Conservation (phyloP, 23 tunicate genomes). For the Corella eumyota region DNA sequence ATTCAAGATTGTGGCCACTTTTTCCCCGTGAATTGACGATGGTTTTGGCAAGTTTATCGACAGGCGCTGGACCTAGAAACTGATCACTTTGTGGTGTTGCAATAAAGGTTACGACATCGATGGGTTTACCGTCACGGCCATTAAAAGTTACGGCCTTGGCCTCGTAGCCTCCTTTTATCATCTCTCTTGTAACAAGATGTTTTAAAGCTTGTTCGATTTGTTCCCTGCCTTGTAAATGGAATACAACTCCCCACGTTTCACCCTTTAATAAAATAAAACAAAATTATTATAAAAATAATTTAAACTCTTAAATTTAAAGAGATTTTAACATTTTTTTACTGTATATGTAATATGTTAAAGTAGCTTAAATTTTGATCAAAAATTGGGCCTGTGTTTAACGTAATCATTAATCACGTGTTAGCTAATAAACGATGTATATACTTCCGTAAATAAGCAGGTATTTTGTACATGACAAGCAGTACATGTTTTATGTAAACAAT, state of each 20-base stretch:
- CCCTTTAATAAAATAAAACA: too few species aligned
- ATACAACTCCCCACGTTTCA: constrained; percentile 55
- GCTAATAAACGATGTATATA: too few species aligned
- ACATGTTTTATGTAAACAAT: too few species aligned
- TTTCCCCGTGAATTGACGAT: constrained; percentile 42
- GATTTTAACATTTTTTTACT: too few species aligned
- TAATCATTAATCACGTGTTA: too few species aligned
- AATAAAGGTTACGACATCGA: constrained; percentile 17
- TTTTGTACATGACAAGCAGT: too few species aligned
- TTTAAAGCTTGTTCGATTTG: constrained; percentile 46
- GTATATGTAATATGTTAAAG: too few species aligned
- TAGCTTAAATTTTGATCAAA: too few species aligned
- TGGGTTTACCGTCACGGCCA: constrained; percentile 1
- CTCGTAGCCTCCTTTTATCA: constrained; percentile 40
- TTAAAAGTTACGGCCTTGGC: constrained; percentile 10
- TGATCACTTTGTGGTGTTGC: constrained; percentile 36
- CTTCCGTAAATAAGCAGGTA: too few species aligned
- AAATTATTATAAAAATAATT: too few species aligned
- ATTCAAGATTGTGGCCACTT: constrained; percentile 57
- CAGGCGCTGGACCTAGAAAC: constrained; percentile 25
- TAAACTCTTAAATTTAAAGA: too few species aligned
- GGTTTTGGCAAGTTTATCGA: constrained; percentile 20
- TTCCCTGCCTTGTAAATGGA: constrained; percentile 23
- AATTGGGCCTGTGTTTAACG: too few species aligned
- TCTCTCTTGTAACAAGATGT: constrained; percentile 37